Evolutionary conservation across 2,797 vertebrate species (phyloP).

Genomic region (Sciurus vulgaris): DNA sequence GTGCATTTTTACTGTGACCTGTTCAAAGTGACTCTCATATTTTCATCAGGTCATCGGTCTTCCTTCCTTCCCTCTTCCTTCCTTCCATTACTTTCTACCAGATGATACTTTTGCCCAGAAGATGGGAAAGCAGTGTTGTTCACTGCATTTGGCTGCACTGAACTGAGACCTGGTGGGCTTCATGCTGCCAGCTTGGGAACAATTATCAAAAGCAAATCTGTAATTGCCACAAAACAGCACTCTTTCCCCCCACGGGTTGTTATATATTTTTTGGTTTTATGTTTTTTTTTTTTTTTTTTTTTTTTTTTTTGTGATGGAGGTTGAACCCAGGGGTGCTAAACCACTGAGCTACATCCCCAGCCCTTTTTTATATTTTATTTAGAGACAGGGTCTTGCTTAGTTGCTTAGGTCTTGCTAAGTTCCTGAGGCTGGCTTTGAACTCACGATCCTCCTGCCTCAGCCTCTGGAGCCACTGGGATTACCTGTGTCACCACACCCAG

Average conservation of each 20-base stretch:
- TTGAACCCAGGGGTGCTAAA: too few species aligned
- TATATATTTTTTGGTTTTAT: neutral
- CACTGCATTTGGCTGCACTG: accelerated
- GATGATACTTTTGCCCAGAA: neutral
- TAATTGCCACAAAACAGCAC: accelerated
- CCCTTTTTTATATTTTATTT: too few species aligned
- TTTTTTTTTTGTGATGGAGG: too few species aligned
- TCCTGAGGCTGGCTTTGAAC: too few species aligned
- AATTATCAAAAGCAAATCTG: too few species aligned
- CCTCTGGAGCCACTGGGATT: too few species aligned
- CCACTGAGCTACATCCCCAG: too few species aligned
- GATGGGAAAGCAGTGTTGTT: accelerated
- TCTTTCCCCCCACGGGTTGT: neutral
- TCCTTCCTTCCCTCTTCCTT: too few species aligned
- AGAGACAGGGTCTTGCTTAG: too few species aligned
- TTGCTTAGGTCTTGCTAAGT: too few species aligned
- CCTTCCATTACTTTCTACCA: neutral
- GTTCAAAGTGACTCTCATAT: neutral
- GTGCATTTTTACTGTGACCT: neutral
- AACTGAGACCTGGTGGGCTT: neutral
- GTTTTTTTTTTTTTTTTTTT: neutral
- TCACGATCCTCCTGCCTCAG: too few species aligned
- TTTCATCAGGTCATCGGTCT: neutral
- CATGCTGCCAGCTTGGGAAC: accelerated
- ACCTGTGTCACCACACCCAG: neutral